phyloP scores from a whole-genome alignment of 2,888 invertebrate species.

The Axea sp. region DNA sequence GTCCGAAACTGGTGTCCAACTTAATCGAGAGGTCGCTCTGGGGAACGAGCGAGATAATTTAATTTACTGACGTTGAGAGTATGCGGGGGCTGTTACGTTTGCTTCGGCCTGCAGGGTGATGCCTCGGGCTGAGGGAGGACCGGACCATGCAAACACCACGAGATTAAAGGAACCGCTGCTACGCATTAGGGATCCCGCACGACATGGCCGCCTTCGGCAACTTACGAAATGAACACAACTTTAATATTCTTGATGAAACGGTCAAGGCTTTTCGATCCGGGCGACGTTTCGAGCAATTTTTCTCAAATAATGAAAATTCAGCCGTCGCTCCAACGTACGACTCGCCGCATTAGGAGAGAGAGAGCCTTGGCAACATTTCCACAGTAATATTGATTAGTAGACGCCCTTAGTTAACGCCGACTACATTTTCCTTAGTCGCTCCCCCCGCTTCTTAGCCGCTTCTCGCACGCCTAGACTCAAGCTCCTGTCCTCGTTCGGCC shows the following conservation, averaged over 20 bases:
- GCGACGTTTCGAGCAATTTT: too few species aligned
- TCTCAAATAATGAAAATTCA: too few species aligned
- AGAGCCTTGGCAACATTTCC: conserved; percentile 70
- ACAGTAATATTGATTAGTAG: conserved; percentile 79
- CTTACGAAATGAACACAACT: conserved; percentile 61
- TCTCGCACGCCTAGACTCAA: conserved; percentile 24
- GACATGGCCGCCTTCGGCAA: conserved; percentile 64
- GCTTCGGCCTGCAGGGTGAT: conserved; percentile 64
- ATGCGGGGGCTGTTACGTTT: conserved; percentile 67
- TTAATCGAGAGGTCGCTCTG: conserved; percentile 34
- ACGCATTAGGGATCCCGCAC: conserved; percentile 64
- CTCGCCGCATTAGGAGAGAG: conserved; percentile 12
- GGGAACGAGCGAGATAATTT: conserved; percentile 55
- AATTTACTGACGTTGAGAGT: conserved; percentile 53
- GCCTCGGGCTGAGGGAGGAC: conserved; percentile 62
- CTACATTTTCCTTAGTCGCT: conserved; percentile 71
- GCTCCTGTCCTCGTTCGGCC: conserved; percentile 3
- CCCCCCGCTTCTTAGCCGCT: conserved; percentile 35
- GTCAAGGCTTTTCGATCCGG: neutral
- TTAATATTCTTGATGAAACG: conserved; percentile 63
- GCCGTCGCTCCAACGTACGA: too few species aligned
- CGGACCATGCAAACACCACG: conserved; percentile 77
- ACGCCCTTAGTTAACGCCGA: conserved; percentile 79
- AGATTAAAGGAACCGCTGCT: conserved; percentile 77
- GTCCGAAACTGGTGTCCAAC: conserved; percentile 35